These are phyloP conservation scores for Macrotus californicus DNA, from an alignment of 2,113 vertebrate species.

Conservation along the genomic window DNA sequence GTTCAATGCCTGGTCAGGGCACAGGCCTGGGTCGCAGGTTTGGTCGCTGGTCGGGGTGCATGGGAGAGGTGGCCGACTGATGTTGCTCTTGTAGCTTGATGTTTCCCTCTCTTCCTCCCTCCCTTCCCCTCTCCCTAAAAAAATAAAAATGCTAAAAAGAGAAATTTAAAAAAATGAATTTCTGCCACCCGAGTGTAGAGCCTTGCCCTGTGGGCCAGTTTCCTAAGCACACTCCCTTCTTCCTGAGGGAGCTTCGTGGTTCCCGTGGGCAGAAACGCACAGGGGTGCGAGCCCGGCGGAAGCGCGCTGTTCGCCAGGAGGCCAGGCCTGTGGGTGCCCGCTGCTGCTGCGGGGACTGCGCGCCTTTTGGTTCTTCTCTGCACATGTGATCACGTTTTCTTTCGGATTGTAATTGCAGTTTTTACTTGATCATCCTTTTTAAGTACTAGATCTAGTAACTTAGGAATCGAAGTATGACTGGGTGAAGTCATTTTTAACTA, in stretches of 20 bases:
- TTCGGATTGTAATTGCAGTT: neutral
- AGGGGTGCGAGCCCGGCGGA: fast-evolving
- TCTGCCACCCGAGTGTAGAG: neutral
- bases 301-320: fast-evolving
- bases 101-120: no score
- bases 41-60: no score
- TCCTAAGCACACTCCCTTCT: neutral
- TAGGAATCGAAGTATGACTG: neutral
- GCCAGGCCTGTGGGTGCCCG: fast-evolving
- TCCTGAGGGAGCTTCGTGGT: neutral
- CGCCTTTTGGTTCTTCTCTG: neutral
- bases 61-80: no score
- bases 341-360: neutral
- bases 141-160: no score
- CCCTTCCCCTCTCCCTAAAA: no score
- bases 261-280: neutral
- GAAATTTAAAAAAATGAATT: neutral
- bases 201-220: neutral
- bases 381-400: fast-evolving
- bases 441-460: neutral
- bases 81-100: no score
- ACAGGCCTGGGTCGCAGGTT: no score
- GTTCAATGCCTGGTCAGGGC: no score
- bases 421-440: neutral
- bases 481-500: neutral